Conservation (phyloP, 2,888 invertebrate genomes). For the Aphodius granarius region DNA sequence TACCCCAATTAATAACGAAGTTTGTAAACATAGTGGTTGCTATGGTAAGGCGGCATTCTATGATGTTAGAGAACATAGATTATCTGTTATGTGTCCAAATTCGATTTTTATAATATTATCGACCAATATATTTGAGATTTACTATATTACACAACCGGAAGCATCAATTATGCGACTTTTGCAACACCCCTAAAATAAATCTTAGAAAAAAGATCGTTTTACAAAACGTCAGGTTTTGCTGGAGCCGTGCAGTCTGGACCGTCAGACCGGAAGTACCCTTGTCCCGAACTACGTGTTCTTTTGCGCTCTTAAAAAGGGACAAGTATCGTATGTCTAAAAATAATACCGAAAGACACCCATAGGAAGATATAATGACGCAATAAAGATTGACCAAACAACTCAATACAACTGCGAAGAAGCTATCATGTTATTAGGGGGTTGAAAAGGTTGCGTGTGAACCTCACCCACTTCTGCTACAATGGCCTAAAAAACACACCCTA, state of each 20-base stretch:
- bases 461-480: not conserved
- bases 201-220: not conserved
- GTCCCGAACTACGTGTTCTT: not conserved
- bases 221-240: not conserved
- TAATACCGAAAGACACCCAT: not conserved
- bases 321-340: not conserved
- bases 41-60: not conserved
- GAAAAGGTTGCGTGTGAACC: not conserved
- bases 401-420: not conserved
- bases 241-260: slow-evolving; percentile 4
- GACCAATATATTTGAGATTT: no score
- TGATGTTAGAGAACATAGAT: not conserved
- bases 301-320: not conserved
- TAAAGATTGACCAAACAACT: not conserved
- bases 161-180: not conserved
- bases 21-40: not conserved
- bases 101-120: no score
- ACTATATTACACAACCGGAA: no score
- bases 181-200: not conserved
- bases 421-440: not conserved
- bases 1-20: not conserved
- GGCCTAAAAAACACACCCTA: not conserved
- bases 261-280: not conserved
- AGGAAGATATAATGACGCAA: not conserved
- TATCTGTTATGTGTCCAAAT: not conserved